Evolutionary conservation across 2,888 invertebrate genomes (phyloP).

Genomic region (Drosophila lacicola): DNA sequence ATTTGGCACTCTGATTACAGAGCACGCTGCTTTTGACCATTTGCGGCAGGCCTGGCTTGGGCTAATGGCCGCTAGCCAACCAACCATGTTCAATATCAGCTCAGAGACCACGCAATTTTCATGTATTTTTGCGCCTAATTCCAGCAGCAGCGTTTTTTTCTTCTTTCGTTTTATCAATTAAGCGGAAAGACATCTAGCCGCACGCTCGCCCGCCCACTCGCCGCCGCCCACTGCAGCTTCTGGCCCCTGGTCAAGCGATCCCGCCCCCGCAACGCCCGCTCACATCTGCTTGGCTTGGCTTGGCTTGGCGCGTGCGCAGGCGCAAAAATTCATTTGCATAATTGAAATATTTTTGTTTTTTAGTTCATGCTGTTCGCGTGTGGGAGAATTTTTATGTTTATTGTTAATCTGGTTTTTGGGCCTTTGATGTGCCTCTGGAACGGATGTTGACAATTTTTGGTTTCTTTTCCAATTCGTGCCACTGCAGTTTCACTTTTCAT

Average conservation of each 20-base stretch:
- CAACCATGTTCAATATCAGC: slow-evolving; percentile 22
- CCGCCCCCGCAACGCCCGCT: slow-evolving; percentile 35
- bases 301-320: slow-evolving; percentile 73
- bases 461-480: slow-evolving; percentile 17
- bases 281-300: slow-evolving; percentile 4
- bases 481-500: slow-evolving; percentile 57
- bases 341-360: slow-evolving; percentile 34
- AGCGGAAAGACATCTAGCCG: slow-evolving; percentile 35
- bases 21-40: slow-evolving; percentile 27
- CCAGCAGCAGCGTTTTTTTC: slow-evolving; percentile 1
- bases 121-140: slow-evolving; percentile 39
- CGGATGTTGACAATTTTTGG: slow-evolving; percentile 53
- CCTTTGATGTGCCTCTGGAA: slow-evolving; percentile 24
- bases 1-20: slow-evolving; percentile 38
- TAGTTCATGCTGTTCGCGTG: slow-evolving; percentile 8
- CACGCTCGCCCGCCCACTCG: slow-evolving; percentile 31
- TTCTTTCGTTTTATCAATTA: slow-evolving; percentile 49
- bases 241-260: slow-evolving; percentile 30
- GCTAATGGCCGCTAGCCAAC: slow-evolving; percentile 19
- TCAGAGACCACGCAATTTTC: slow-evolving; percentile 57
- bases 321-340: slow-evolving; percentile 71
- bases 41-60: slow-evolving; percentile 32
- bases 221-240: background rate
- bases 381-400: slow-evolving; percentile 45
- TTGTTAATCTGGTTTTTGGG: slow-evolving; percentile 34